Conservation (phyloP, 2,888 invertebrate genomes). For the Apotomis capreana region DNA sequence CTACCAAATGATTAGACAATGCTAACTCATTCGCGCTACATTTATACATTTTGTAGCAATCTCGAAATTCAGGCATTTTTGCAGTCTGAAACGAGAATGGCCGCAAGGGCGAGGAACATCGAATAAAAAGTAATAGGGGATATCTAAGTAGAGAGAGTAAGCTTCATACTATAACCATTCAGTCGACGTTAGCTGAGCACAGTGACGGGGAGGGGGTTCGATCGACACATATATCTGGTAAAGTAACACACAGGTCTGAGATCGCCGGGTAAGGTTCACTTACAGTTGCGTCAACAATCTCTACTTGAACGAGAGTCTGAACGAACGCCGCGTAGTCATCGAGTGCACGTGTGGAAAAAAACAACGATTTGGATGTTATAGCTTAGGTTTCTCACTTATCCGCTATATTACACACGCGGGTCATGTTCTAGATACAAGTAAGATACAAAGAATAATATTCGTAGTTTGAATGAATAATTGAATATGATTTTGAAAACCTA, state of each 20-base stretch:
- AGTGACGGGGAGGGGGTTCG: slow-evolving; percentile 65
- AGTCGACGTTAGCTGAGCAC: slow-evolving; percentile 71
- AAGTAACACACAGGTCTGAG: slow-evolving; percentile 76
- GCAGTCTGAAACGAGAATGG: not conserved
- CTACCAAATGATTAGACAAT: slow-evolving; percentile 29
- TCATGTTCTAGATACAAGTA: not conserved
- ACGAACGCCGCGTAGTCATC: slow-evolving; percentile 68
- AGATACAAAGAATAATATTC: no score
- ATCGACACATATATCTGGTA: slow-evolving; percentile 70
- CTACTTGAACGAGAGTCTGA: slow-evolving; percentile 81
- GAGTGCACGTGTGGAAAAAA: slow-evolving; percentile 80
- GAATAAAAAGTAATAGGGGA: slow-evolving; percentile 56
- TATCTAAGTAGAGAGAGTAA: slow-evolving; percentile 43
- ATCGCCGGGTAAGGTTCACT: slow-evolving; percentile 75
- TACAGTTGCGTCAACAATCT: slow-evolving; percentile 83
- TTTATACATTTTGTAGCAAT: slow-evolving; percentile 7
- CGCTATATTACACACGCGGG: not conserved
- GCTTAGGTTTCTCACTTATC: slow-evolving; percentile 38
- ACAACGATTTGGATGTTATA: slow-evolving; percentile 70
- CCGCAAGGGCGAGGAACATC: slow-evolving; percentile 45
- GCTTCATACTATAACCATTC: slow-evolving; percentile 57
- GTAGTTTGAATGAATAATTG: no score
- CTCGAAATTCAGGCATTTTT: not conserved
- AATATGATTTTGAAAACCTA: no score
- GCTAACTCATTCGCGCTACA: slow-evolving; percentile 22